Conservation (phyloP, 2,888 invertebrate genomes). For the Watsonalla cultraria region DNA sequence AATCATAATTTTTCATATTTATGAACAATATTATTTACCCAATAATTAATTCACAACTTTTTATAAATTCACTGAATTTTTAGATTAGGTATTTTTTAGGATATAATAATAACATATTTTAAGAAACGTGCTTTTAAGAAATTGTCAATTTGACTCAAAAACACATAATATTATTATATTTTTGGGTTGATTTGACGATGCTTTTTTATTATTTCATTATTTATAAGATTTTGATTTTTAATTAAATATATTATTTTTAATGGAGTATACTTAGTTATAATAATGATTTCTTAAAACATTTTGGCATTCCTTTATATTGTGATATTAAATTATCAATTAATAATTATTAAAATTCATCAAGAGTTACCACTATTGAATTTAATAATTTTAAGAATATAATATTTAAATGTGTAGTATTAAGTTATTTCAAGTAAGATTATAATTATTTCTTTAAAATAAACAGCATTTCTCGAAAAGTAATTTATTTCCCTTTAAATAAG, state of each 20-base stretch:
- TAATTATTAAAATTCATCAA: background rate
- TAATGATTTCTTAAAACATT: background rate
- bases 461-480: background rate
- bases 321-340: background rate
- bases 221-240: background rate
- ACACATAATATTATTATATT: slow-evolving; percentile 1
- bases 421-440: background rate
- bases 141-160: slow-evolving; percentile 70
- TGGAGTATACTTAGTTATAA: too few species aligned
- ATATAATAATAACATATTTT: slow-evolving; percentile 8
- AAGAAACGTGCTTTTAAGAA: slow-evolving; percentile 22
- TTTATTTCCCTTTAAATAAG: background rate
- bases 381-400: background rate
- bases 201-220: too few species aligned
- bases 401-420: background rate
- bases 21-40: too few species aligned
- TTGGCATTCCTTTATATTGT: background rate
- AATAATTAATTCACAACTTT: too few species aligned
- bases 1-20: too few species aligned
- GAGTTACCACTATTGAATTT: background rate
- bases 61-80: too few species aligned
- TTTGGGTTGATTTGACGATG: slow-evolving; percentile 71
- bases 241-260: background rate
- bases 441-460: slow-evolving; percentile 1
- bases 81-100: slow-evolving; percentile 7